Evolutionary conservation across 2,113 vertebrate species (phyloP).

Genomic region (Anoplopoma fimbria): DNA sequence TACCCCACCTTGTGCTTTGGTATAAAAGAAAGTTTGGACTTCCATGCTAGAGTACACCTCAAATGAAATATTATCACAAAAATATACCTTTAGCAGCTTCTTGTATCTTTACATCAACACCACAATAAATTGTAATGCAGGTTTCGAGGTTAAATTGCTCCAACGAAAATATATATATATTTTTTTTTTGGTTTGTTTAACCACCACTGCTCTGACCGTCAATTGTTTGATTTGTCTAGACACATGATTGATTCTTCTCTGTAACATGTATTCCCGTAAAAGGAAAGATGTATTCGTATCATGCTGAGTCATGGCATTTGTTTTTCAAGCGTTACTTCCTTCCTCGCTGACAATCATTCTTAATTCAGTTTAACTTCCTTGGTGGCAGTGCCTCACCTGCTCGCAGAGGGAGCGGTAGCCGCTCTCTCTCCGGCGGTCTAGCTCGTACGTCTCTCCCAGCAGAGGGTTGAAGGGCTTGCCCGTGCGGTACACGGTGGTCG

Average conservation of each 20-base stretch:
- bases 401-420: slow-evolving; percentile 95
- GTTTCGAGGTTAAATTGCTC: not conserved
- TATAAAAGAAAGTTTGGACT: no score
- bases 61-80: not conserved
- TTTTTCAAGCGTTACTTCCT: not conserved
- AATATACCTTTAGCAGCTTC: not conserved
- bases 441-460: slow-evolving; percentile 94
- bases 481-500: slow-evolving; percentile 95
- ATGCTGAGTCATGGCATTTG: slow-evolving; percentile 13
- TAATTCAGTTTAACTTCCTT: slow-evolving; percentile 72
- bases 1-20: no score
- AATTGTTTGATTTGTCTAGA: not conserved
- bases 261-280: no score
- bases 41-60: no score
- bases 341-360: not conserved
- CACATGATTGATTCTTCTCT: not conserved
- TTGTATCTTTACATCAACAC: not conserved
- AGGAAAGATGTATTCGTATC: no score
- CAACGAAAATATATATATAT: no score
- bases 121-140: not conserved
- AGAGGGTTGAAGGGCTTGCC: slow-evolving; percentile 98
- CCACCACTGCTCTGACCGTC: not conserved
- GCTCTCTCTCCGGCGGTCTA: slow-evolving; percentile 91
- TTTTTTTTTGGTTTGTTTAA: no score
- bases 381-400: slow-evolving; percentile 87